A percentile compares a stretch with the other conserved stretches of the same genome.
These are phyloP conservation scores for Bolinopsis microptera DNA, from an alignment of 37 sponge, comb jelly and placozoan genomes.

Conservation along the genomic window DNA sequence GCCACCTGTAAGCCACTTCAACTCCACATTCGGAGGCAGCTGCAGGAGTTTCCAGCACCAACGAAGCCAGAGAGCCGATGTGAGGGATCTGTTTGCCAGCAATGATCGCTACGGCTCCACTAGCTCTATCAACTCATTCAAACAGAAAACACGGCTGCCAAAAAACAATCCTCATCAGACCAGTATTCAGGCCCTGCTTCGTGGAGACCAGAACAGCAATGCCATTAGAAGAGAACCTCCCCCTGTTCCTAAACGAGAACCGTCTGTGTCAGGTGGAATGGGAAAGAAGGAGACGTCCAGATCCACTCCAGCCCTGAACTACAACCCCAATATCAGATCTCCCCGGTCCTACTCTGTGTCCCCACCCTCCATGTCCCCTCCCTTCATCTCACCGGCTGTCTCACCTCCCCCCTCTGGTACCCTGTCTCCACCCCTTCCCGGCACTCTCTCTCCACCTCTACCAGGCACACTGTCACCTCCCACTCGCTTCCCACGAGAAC, in stretches of 20 bases:
- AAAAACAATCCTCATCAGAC: conserved; percentile 36
- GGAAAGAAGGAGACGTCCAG: conserved; percentile 53
- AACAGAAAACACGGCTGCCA: neutral
- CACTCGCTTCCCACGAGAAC: neutral
- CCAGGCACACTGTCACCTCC: conserved; percentile 28
- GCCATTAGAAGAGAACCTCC: neutral
- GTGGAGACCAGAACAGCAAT: conserved; percentile 51
- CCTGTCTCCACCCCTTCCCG: conserved; percentile 14
- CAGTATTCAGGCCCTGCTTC: conserved; percentile 37
- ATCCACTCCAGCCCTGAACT: conserved; percentile 29
- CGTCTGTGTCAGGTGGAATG: neutral
- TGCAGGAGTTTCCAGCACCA: conserved; percentile 64
- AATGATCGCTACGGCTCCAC: conserved; percentile 45
- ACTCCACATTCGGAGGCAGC: conserved; percentile 33
- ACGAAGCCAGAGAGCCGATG: conserved; percentile 8
- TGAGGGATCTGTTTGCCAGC: conserved; percentile 32
- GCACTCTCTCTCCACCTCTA: conserved; percentile 37
- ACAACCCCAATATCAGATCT: conserved; percentile 14
- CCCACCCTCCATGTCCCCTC: neutral
- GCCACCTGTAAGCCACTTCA: neutral
- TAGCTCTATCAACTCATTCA: neutral
- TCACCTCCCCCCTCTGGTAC: neutral
- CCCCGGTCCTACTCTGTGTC: neutral
- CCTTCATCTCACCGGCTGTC: neutral
- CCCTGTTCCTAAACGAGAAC: conserved; percentile 62